A percentile compares a stretch with the other conserved stretches of the same genome.
Conservation (phyloP, 2,888 invertebrate species). For the Frankliniella intonsa region DNA sequence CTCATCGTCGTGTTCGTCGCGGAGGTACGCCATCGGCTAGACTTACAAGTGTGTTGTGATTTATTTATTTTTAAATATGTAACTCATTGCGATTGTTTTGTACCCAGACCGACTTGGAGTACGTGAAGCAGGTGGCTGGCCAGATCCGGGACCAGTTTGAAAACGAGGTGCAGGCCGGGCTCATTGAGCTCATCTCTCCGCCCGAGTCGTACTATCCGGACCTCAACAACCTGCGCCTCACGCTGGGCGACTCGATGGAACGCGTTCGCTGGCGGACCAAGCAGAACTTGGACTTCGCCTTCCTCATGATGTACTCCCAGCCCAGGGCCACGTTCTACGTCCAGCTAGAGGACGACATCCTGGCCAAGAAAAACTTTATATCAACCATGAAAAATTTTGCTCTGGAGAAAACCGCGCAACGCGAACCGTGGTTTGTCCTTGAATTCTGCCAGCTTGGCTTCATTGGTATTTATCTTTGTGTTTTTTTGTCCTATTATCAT, state of each 20-base stretch:
- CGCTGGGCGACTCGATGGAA: constrained; percentile 79
- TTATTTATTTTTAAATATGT: no score
- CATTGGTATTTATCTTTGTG: constrained; percentile 58
- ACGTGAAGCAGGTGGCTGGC: constrained; percentile 67
- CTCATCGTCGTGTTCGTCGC: constrained; percentile 83
- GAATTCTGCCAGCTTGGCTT: constrained; percentile 94
- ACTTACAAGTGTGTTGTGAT: no score
- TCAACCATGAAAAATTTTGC: constrained; percentile 81
- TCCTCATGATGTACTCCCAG: constrained; percentile 89
- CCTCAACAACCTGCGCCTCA: constrained; percentile 67
- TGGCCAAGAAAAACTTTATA: constrained; percentile 79
- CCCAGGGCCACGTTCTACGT: constrained; percentile 83
- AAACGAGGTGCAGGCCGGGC: constrained; percentile 66
- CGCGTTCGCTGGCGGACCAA: constrained; percentile 89
- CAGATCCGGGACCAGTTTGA: constrained; percentile 72
- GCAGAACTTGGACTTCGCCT: constrained; percentile 90
- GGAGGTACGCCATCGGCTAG: constrained; percentile 52
- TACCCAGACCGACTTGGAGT: constrained; percentile 67
- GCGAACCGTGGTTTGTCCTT: constrained; percentile 81
- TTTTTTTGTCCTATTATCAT: constrained; percentile 11
- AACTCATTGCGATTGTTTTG: not conserved
- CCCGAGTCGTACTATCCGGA: constrained; percentile 83
- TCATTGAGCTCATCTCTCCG: constrained; percentile 86
- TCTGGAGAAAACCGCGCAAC: constrained; percentile 65
- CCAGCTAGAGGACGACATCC: constrained; percentile 90